A percentile compares a stretch with the other conserved stretches of the same genome.
Conservation (phyloP, 23 tunicate genomes). For the Corella eumyota region DNA sequence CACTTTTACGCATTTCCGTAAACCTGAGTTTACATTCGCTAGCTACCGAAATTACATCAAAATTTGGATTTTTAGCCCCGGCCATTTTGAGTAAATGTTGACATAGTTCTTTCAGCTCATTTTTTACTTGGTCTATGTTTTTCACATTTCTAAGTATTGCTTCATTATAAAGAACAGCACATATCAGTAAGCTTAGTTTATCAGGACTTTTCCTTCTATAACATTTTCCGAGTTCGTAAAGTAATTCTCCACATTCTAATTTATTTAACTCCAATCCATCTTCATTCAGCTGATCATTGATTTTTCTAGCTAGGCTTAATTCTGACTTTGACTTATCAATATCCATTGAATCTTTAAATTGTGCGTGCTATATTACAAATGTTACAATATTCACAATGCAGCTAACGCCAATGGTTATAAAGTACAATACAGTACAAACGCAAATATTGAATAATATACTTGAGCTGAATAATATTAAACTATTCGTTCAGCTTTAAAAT, state of each 20-base stretch:
- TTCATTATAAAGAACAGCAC: conserved; percentile 5
- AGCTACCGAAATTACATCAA: not conserved
- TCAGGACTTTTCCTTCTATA: too few species aligned
- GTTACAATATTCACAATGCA: too few species aligned
- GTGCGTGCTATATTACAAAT: too few species aligned
- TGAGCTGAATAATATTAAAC: too few species aligned
- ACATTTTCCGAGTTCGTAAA: not conserved
- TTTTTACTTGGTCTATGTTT: not conserved
- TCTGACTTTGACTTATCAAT: too few species aligned
- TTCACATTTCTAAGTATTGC: conserved; percentile 1
- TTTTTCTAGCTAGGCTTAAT: too few species aligned
- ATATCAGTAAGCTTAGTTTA: not conserved
- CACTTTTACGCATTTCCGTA: not conserved
- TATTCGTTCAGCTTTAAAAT: too few species aligned
- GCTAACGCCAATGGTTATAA: too few species aligned
- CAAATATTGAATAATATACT: too few species aligned
- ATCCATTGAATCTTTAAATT: too few species aligned
- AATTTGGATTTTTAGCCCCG: not conserved
- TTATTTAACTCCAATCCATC: not conserved
- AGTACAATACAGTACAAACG: too few species aligned
- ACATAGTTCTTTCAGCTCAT: not conserved
- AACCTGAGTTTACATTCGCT: not conserved
- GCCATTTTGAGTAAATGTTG: not conserved
- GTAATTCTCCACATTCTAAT: not conserved
- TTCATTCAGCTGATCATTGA: too few species aligned